A percentile compares a stretch with the other conserved stretches of the same genome.
These are phyloP conservation scores for Zaprionus vittiger DNA, from an alignment of 1,140 invertebrate species.

Conservation along the genomic window DNA sequence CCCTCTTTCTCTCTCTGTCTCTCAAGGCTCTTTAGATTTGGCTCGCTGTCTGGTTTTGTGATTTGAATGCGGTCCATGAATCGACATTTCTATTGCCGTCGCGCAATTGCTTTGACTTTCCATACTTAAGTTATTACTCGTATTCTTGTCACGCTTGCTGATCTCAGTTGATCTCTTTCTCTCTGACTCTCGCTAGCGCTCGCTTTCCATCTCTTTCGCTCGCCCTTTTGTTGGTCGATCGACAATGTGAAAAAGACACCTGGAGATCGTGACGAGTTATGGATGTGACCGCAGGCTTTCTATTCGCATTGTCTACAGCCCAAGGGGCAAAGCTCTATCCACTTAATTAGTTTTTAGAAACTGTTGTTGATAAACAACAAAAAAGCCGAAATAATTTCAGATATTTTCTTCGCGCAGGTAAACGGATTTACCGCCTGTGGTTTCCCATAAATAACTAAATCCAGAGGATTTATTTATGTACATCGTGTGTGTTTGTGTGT, in stretches of 20 bases:
- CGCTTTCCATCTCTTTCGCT: not conserved
- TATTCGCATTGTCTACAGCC: conserved; percentile 56
- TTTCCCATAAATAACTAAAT: conserved; percentile 59
- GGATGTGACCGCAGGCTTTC: conserved; percentile 63
- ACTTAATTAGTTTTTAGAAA: conserved; percentile 72
- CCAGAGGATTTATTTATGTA: conserved; percentile 54
- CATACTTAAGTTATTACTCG: conserved; percentile 36
- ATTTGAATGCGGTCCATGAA: conserved; percentile 60
- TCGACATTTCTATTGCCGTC: conserved; percentile 53
- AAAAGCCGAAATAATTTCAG: not conserved
- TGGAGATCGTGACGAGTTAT: conserved; percentile 50
- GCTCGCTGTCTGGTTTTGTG: conserved; percentile 45
- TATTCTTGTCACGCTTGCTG: conserved; percentile 56
- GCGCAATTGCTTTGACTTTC: conserved; percentile 39
- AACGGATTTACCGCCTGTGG: conserved; percentile 67
- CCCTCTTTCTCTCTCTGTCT: not conserved
- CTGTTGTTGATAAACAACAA: conserved; percentile 17
- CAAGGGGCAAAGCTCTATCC: conserved; percentile 37
- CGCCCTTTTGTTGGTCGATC: conserved; percentile 29
- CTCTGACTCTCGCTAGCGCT: not conserved
- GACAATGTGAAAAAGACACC: conserved; percentile 28
- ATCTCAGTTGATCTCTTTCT: conserved; percentile 34
- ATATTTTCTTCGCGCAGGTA: conserved; percentile 54
- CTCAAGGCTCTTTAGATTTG: conserved; percentile 21
- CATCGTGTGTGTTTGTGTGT: not conserved